Conservation (phyloP, 2,113 vertebrate species). For the Helogale parvula region DNA sequence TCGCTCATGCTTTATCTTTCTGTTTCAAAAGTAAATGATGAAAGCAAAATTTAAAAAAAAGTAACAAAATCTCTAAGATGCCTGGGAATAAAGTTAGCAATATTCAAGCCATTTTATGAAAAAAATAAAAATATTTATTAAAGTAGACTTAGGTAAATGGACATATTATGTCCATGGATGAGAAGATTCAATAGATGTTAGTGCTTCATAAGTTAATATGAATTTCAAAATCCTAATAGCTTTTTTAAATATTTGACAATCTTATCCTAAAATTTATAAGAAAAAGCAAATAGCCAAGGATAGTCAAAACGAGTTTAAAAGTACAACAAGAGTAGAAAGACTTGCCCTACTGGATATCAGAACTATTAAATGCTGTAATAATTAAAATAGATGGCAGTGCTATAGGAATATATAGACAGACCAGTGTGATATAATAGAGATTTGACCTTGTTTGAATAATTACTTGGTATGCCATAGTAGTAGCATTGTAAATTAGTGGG, state of each 20-base stretch:
- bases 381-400: neutral
- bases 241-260: neutral
- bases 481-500: neutral
- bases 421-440: neutral
- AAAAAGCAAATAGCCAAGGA: neutral
- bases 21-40: no score
- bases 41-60: no score
- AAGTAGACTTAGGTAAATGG: neutral
- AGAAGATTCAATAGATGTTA: neutral
- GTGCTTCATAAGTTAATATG: neutral
- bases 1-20: no score
- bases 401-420: neutral
- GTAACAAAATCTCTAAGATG: neutral
- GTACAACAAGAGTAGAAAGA: neutral
- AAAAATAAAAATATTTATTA: neutral
- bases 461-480: neutral
- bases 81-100: neutral
- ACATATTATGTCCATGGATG: neutral
- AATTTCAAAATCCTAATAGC: neutral
- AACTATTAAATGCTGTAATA: conserved; percentile 3
- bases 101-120: neutral
- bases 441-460: neutral
- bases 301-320: neutral
- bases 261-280: neutral
- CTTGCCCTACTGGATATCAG: neutral